Conservation (phyloP, 2,113 vertebrate genomes). For the Tretioscincus oriximinensis region DNA sequence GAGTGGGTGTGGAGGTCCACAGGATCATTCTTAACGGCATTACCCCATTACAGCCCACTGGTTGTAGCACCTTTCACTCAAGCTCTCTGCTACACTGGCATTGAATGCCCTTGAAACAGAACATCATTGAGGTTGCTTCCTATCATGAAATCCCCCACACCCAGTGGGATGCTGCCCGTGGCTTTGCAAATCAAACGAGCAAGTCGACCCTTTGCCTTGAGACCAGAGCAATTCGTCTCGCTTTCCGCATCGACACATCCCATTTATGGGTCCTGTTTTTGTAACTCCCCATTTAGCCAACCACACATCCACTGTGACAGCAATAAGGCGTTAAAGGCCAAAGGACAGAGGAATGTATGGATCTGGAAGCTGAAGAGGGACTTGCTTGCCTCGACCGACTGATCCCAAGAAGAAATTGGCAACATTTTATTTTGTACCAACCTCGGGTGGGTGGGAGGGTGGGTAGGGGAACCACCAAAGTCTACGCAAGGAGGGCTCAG, state of each 20-base stretch:
- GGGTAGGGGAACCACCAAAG: not conserved
- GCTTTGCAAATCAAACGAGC: too few relatives aligned
- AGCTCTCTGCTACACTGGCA: not conserved
- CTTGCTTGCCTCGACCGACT: not conserved
- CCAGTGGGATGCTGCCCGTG: too few relatives aligned
- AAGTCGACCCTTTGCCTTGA: not conserved
- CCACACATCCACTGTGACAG: constrained; percentile 43
- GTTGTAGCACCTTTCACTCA: too few relatives aligned
- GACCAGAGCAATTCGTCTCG: too few relatives aligned
- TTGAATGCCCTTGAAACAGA: too few relatives aligned
- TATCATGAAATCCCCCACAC: too few relatives aligned
- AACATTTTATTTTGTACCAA: too few relatives aligned
- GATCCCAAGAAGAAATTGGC: not conserved
- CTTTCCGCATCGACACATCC: not conserved
- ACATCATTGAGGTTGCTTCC: too few relatives aligned
- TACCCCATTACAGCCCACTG: not conserved
- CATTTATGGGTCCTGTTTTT: not conserved
- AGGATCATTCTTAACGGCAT: not conserved
- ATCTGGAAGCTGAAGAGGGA: not conserved
- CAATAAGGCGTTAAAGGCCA: constrained; percentile 64
- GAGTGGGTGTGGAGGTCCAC: too few relatives aligned
- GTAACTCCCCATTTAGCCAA: constrained; percentile 25
- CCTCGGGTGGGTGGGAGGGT: not conserved
- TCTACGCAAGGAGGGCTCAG: not conserved
- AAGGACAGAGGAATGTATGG: not conserved